Conservation (phyloP, 2,797 vertebrate species). For the Picus viridis region DNA sequence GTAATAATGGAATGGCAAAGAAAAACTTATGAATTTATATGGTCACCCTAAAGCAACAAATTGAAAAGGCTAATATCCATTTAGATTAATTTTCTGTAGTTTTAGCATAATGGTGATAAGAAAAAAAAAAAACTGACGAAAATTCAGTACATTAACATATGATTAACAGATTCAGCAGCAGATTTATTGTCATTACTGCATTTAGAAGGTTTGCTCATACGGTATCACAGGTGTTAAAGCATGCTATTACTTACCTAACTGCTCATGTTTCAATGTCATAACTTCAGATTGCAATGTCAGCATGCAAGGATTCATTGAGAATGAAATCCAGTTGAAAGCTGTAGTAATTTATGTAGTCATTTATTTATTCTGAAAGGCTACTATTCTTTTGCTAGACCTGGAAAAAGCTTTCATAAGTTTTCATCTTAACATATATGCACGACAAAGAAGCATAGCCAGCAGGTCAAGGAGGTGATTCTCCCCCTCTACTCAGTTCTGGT, state of each 20-base stretch:
- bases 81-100: constrained; percentile 62
- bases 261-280: neutral
- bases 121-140: constrained; percentile 23
- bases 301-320: neutral
- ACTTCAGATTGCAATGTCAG: neutral
- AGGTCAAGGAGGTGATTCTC: no score
- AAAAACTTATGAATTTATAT: neutral
- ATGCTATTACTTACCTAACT: neutral
- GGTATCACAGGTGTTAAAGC: neutral
- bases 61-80: constrained; percentile 64
- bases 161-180: constrained; percentile 4
- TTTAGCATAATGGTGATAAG: constrained; percentile 43
- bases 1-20: constrained; percentile 29
- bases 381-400: neutral
- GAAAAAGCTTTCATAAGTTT: neutral
- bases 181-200: neutral
- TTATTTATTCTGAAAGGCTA: neutral
- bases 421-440: neutral
- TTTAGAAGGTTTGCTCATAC: neutral
- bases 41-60: constrained; percentile 70
- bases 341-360: neutral
- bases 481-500: no score
- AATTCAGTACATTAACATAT: constrained; percentile 42
- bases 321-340: neutral
- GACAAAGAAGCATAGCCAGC: neutral